Evolutionary conservation across 1,140 invertebrate genomes (phyloP), one percentile per base, ranked within the genome.

Genomic region (Musca vetustissima): DNA sequence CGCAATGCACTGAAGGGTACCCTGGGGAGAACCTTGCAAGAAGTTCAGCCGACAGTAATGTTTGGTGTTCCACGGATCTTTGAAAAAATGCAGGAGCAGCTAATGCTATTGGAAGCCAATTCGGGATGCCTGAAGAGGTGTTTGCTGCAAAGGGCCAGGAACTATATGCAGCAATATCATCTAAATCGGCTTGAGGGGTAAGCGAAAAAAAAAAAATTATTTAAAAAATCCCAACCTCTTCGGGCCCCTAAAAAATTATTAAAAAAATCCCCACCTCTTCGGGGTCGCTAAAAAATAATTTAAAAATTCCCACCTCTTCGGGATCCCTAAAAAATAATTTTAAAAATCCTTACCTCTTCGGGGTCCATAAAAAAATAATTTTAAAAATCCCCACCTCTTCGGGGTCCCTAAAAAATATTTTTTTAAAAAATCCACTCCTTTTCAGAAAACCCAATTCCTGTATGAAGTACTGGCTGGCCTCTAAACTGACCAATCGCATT

Each of bases 61-160:
- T 81, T 97, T 24, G 95, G 89, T 6, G 95, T 97, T 0, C 95
- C 96, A 0, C 85, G 96, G 72, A 92, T 98, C 0, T 97, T 92
- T 89, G 95, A 98, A 81, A 98, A 98, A 48, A 24, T 69, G 14
- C 49, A 66, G 22, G 61, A 57, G 22, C 25, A 69, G 19, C 14
- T 70, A 7, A n/a, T 36, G 4, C 13, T 43, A 17, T 80, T 94
- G 96, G 71, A 36, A 17, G 48, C 47, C 21, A 59, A 67, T 13
- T 43, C 66, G 0, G 49, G 43, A 2, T 36, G 43, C 11, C 19
- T 70, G 4, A 14, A 15, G 7, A 55, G 19, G 36, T 14, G 24
- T 6, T 7, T 70, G 9, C 15, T 67, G 32, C 22, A 22, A 2
- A 22, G 0, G 4, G 43, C 21, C 4, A 52, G 64, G 11, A 36